phyloP scores from a whole-genome alignment of 2,113 vertebrate species.

The Capra hircus region DNA sequence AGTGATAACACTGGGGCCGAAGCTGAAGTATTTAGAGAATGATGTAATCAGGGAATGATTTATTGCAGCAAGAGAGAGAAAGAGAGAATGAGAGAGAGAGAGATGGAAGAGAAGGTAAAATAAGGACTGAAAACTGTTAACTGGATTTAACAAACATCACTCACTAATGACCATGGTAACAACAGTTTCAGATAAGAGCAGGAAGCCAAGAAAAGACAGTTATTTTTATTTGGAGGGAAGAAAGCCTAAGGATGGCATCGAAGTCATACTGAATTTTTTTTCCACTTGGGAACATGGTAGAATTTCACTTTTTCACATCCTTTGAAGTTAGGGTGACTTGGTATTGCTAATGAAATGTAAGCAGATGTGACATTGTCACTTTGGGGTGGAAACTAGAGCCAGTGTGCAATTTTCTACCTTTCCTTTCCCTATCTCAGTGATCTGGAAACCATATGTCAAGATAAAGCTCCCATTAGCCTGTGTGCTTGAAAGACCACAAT shows the following conservation, averaged over 20 bases:
- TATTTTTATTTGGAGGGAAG: background rate
- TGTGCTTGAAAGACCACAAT: background rate
- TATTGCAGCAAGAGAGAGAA: background rate
- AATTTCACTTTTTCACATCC: background rate
- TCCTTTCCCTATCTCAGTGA: background rate
- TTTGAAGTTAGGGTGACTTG: conserved; percentile 21
- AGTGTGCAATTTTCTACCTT: background rate
- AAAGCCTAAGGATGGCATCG: background rate
- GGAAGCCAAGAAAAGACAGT: background rate
- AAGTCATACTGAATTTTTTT: background rate
- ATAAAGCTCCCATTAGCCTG: background rate
- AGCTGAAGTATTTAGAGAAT: background rate
- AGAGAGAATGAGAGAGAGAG: background rate
- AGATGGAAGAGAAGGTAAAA: background rate
- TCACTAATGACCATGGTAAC: background rate
- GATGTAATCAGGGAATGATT: background rate
- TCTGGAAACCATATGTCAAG: conserved; percentile 4
- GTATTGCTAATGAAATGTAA: conserved; percentile 35
- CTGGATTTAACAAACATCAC: background rate
- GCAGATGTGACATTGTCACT: conserved; percentile 37
- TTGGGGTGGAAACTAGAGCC: conserved; percentile 13
- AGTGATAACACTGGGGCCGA: background rate
- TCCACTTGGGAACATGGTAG: background rate
- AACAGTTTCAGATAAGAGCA: background rate
- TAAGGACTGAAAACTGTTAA: background rate